These are phyloP conservation scores for Exaiptasia diaphana DNA, from an alignment of 64 coral and sea anemone species.

Conservation along the genomic window DNA sequence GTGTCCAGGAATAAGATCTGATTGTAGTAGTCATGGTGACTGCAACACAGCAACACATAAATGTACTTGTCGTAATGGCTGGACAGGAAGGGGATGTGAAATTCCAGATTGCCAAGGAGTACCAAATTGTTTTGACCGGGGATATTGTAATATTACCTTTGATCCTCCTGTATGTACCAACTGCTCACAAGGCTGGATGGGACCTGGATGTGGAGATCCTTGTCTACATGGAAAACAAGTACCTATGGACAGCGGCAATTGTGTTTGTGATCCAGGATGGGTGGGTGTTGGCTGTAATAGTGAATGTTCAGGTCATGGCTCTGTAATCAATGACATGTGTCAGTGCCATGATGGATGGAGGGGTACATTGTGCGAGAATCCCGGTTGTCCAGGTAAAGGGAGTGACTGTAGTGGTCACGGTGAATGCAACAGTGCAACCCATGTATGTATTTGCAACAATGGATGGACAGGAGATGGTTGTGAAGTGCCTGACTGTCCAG, in stretches of 20 bases:
- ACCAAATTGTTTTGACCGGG: slow-evolving; percentile 81
- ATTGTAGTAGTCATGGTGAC: slow-evolving; percentile 74
- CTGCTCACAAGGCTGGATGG: slow-evolving; percentile 82
- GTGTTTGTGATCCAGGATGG: slow-evolving; percentile 81
- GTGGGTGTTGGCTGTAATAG: slow-evolving; percentile 85
- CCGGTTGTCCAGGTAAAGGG: slow-evolving; percentile 75
- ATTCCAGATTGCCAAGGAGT: slow-evolving; percentile 75
- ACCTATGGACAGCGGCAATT: slow-evolving; percentile 91
- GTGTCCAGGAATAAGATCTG: slow-evolving; percentile 63
- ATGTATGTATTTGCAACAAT: slow-evolving; percentile 73
- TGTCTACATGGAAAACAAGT: slow-evolving; percentile 71
- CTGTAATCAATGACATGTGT: slow-evolving; percentile 46
- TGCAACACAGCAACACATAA: slow-evolving; percentile 73
- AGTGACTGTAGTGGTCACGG: slow-evolving; percentile 80
- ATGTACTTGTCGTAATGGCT: slow-evolving; percentile 80
- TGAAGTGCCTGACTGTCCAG: slow-evolving; percentile 81
- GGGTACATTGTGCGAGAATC: slow-evolving; percentile 77
- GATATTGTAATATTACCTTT: slow-evolving; percentile 67
- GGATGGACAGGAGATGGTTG: slow-evolving; percentile 92
- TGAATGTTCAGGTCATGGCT: slow-evolving; percentile 90
- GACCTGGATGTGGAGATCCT: slow-evolving; percentile 80
- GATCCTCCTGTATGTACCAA: slow-evolving; percentile 75
- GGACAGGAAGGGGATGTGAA: slow-evolving; percentile 82
- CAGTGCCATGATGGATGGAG: slow-evolving; percentile 75
- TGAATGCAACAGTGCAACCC: slow-evolving; percentile 83